A percentile compares a stretch with the other conserved stretches of the same genome.
Evolutionary conservation across 1,140 invertebrate genomes (phyloP).

Genomic region (Drosophila tropicalis): DNA sequence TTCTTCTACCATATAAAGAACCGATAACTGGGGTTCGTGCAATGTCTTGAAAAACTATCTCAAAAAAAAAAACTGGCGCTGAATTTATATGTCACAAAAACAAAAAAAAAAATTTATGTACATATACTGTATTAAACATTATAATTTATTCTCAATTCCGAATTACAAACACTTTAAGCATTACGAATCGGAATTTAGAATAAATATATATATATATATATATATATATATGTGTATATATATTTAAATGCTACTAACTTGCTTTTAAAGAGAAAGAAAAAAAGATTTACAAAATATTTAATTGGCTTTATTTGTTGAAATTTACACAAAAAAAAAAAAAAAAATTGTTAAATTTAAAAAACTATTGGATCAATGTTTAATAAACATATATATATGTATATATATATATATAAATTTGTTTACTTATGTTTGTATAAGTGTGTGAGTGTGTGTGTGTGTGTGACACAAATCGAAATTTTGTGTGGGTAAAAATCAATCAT

Average conservation of each 20-base stretch:
- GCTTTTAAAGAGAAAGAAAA: constrained; percentile 8
- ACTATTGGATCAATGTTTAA: neutral
- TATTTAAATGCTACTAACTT: constrained; percentile 12
- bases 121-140: neutral
- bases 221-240: neutral
- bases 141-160: neutral
- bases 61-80: constrained; percentile 9
- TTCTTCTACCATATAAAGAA: constrained; percentile 5
- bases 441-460: neutral
- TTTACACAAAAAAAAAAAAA: neutral
- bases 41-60: neutral
- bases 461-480: neutral
- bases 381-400: constrained; percentile 3
- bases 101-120: neutral
- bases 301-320: constrained; percentile 8
- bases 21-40: neutral
- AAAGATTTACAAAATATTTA: neutral
- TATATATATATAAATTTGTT: neutral
- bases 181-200: neutral
- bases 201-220: neutral
- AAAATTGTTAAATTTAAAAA: constrained; percentile 12
- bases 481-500: constrained; percentile 63
- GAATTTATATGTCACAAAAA: constrained; percentile 20
- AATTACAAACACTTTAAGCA: neutral
- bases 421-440: neutral